Base-by-base conservation (phyloP, 2,797 vertebrate genomes). In the Vespertilio murinus region DNA sequence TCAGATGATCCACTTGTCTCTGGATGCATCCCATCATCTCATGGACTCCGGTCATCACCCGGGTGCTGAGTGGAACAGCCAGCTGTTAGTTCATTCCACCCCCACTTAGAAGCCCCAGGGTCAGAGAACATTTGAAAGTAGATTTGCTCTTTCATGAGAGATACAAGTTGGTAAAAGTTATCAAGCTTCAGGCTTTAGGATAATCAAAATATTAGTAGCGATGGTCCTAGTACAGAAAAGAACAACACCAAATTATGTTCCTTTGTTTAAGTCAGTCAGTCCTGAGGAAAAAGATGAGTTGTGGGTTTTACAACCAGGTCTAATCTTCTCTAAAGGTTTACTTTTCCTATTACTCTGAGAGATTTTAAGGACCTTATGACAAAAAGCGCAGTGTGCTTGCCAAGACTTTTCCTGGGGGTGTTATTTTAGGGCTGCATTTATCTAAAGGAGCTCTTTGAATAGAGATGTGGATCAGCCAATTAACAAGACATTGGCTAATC, bases 1-100 rank as follows among this genome's bases (percentile, higher is more conserved):
- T 97, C 87, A 99, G 96, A 40, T 95, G 96, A 87, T 98, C 97
- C 79, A 97, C 97, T 54, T 96, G 97, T 67, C 98, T 98, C 95
- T 97, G 28, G 96, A 99, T 85, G 86, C 97, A 97, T 86, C 97
- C 98, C 97, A 99, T 97, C 98, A 98, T 98, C 97, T 98, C 97
- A 42, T 97, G 98, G 97, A 98, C 97, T 75, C 97, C 98, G 71
- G 81, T 92, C 59, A 96, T 92, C 59, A 96, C 95, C 95, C 83
- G 98, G 83, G 95, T 97, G 91, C 98, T 98, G 97, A 96, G 97
- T 64, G 11, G 56, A 97, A 97, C 67, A 97, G 59, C 75, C 74
- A 97, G 87, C 33, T 88, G 42, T 95, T 81, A 90, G 91, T 91
- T 89, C 69, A 93, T 88, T 52, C 93, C 0, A 54, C 67, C 30